A percentile compares a stretch with the other conserved stretches of the same genome.
Conservation (phyloP, 53 echinoderm and acorn worm genomes). For the Mesocentrotus franciscanus region DNA sequence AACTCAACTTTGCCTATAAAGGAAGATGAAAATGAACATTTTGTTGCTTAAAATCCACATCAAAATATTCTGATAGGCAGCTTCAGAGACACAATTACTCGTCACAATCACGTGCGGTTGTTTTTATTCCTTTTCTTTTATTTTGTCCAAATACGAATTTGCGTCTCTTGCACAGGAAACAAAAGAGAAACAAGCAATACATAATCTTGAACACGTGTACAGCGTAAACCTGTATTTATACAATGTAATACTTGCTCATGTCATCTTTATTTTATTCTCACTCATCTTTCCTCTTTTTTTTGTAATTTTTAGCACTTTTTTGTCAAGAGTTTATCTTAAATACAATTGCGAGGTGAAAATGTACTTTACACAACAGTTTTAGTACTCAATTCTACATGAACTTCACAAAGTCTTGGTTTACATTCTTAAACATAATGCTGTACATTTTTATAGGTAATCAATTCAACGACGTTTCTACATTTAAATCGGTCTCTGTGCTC, state of each 20-base stretch:
- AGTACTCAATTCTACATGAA: conserved; percentile 19
- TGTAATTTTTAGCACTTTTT: conserved; percentile 3
- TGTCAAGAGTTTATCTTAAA: conserved; percentile 24
- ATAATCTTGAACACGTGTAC: not conserved
- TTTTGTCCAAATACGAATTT: conserved; percentile 46
- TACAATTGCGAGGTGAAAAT: conserved; percentile 35
- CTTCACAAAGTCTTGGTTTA: not conserved
- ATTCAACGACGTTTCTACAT: not conserved
- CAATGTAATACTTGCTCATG: conserved; percentile 28
- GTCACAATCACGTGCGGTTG: not conserved
- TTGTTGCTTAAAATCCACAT: no score
- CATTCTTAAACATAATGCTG: not conserved
- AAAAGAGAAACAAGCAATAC: not conserved
- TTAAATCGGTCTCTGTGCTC: not conserved
- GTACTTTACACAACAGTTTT: not conserved
- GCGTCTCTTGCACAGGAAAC: conserved; percentile 27
- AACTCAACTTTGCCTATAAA: no score
- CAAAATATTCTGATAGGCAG: no score
- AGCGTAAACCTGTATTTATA: conserved; percentile 13
- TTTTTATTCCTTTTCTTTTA: conserved; percentile 5
- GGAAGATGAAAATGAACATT: no score
- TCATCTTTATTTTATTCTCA: not conserved
- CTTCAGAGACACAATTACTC: no score
- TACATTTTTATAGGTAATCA: conserved; percentile 8
- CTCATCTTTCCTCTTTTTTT: not conserved